phyloP scores from a whole-genome alignment of 2,797 vertebrate genomes.

The Gymnothorax reevesii region DNA sequence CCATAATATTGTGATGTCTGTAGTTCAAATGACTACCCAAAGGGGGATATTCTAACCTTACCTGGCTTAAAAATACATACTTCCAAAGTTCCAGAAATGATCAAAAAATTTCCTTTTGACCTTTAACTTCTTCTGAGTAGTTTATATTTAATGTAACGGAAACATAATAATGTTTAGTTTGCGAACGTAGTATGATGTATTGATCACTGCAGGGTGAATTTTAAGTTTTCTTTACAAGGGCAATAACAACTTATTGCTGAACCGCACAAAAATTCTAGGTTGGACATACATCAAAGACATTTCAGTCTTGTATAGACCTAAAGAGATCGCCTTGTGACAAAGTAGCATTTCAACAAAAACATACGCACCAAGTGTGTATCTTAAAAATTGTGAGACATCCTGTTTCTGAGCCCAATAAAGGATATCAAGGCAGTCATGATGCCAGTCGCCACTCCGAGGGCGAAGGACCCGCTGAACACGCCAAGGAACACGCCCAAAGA shows the following conservation, averaged over 20 bases:
- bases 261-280: neutral
- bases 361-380: neutral
- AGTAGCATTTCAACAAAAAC: neutral
- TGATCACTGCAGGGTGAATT: neutral
- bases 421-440: constrained; percentile 96
- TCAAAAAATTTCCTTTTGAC: too few relatives aligned
- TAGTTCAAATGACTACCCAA: too few relatives aligned
- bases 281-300: neutral
- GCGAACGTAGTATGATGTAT: too few relatives aligned
- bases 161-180: too few relatives aligned
- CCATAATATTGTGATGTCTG: too few relatives aligned
- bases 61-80: too few relatives aligned
- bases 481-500: constrained; percentile 92
- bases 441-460: constrained; percentile 90
- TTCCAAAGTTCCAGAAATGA: too few relatives aligned
- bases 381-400: neutral
- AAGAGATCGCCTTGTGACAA: neutral
- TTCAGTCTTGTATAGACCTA: neutral
- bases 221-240: neutral
- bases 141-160: too few relatives aligned
- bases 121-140: too few relatives aligned
- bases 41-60: too few relatives aligned
- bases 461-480: constrained; percentile 95
- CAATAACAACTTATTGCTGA: neutral
- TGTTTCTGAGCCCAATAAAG: constrained; percentile 53